phyloP scores from a whole-genome alignment of 2,888 invertebrate species.

The Drosophila austrosaltans region DNA sequence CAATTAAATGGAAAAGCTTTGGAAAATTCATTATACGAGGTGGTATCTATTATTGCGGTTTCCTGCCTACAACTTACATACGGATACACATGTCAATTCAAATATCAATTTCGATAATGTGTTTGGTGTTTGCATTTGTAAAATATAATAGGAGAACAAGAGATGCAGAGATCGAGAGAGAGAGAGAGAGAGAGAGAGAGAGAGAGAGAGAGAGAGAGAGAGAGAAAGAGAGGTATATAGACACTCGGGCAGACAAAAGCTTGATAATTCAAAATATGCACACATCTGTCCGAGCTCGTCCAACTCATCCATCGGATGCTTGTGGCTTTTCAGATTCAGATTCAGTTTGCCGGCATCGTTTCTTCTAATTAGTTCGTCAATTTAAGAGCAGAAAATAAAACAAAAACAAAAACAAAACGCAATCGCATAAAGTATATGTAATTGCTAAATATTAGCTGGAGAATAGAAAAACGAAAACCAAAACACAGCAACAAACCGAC shows the following conservation, averaged over 20 bases:
- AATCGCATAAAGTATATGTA: slow-evolving; percentile 24
- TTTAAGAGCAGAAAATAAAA: slow-evolving; percentile 46
- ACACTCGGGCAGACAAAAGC: slow-evolving; percentile 3
- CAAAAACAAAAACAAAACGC: neutral
- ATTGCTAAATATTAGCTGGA: slow-evolving; percentile 40
- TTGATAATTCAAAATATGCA: slow-evolving; percentile 32
- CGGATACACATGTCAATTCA: neutral
- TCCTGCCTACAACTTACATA: neutral
- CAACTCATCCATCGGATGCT: slow-evolving; percentile 19
- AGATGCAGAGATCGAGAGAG: neutral
- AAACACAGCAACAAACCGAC: neutral
- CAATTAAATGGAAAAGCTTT: slow-evolving; percentile 38
- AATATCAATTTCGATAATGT: slow-evolving; percentile 3
- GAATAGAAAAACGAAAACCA: neutral
- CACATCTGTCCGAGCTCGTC: neutral
- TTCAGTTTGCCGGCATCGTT: slow-evolving; percentile 72
- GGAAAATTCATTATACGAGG: slow-evolving; percentile 30
- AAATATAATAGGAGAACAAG: neutral
- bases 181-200: neutral
- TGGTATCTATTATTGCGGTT: slow-evolving; percentile 2
- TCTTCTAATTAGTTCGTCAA: slow-evolving; percentile 73
- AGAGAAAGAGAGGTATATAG: neutral
- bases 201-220: neutral
- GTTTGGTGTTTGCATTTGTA: neutral
- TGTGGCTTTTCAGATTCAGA: slow-evolving; percentile 29